Evolutionary conservation across 2,888 invertebrate species (phyloP), one percentile per base, ranked within the genome.

Genomic region (Limnephilus lunatus): DNA sequence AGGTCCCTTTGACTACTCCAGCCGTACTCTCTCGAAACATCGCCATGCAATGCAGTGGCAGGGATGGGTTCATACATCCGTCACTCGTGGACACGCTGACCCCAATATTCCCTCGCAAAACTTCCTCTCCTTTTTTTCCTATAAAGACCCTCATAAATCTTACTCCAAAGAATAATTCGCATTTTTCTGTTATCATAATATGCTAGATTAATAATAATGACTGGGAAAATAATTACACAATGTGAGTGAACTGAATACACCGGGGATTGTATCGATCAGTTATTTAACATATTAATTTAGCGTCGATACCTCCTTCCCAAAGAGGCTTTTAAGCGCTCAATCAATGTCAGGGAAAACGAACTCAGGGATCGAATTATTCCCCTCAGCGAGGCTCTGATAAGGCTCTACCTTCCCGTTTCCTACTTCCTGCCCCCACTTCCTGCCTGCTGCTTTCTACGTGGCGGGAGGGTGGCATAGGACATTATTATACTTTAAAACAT

Each of bases 291-390:
- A 48, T 25, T 25, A n/a, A 32, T 31, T 44, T 44, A 9, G n/a
- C 30, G 48, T 14, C 14, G 14, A 15, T 11, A 31, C 86, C 9
- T 68, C 25, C 68, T 68, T 68, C 25, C 68, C 68, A 68, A 68
- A 68, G 68, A 68, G 89, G 89, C 81, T 80, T 81, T 89, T 89
- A 12, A 82, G 81, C 89, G 89, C 39, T 89, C 89, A 44, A 89
- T 89, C 89, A 89, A 80, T 81, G 89, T 89, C 89, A 81, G 35
- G 82, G 44, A 44, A 39, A 81, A 39, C 89, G 89, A 89, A 89
- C 89, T 25, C 81, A 81, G 81, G 89, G 81, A 81, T 83, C 83
- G 83, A 39, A 83, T 83, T 83, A 32, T 39, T 83, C 25, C 83
- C 83, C 35, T 32, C 32, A 35, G 35, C 83, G 68, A 68, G 35